Evolutionary conservation across 2,113 vertebrate species (phyloP).

Genomic region (Centropus bengalensis): DNA sequence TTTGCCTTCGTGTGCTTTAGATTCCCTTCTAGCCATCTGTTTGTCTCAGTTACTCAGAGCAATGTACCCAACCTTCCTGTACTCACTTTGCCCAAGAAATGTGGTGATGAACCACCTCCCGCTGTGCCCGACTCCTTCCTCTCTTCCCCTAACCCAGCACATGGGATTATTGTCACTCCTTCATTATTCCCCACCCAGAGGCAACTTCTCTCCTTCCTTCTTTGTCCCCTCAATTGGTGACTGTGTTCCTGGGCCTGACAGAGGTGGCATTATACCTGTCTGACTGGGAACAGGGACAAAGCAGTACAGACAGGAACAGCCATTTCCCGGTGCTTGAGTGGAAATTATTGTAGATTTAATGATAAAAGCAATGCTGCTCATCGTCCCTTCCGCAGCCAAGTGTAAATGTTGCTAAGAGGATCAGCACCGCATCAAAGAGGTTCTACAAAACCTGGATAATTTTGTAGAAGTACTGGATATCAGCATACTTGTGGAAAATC

Average conservation of each 20-base stretch:
- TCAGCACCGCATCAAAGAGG: neutral
- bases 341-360: neutral
- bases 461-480: neutral
- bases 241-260: neutral
- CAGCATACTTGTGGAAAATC: neutral
- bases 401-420: neutral
- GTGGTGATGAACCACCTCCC: neutral
- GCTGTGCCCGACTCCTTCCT: neutral
- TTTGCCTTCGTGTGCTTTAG: neutral
- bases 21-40: constrained; percentile 54
- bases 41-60: constrained; percentile 38
- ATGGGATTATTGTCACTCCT: neutral
- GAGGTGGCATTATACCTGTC: neutral
- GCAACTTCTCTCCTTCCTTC: neutral
- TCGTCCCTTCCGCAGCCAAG: neutral
- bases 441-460: neutral
- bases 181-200: neutral
- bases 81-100: neutral
- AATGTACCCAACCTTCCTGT: constrained; percentile 32
- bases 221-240: neutral
- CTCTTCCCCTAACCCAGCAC: neutral
- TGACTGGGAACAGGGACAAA: rapidly evolving
- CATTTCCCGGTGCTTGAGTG: neutral
- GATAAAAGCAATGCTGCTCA: neutral
- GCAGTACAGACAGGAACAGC: neutral